phyloP scores from a whole-genome alignment of 2,888 invertebrate species.

The Drosophila multiciliata region DNA sequence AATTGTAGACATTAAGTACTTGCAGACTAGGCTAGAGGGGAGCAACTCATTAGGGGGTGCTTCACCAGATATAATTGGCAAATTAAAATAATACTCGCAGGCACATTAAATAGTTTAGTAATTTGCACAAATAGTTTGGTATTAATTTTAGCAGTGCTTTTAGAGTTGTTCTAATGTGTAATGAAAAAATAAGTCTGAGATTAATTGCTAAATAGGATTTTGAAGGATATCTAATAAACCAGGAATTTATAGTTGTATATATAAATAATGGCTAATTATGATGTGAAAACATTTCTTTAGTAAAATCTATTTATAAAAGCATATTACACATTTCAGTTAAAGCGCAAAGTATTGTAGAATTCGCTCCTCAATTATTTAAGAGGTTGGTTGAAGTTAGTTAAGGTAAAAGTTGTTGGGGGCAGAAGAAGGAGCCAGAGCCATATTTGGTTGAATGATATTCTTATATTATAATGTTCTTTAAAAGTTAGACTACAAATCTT shows the following conservation, averaged over 20 bases:
- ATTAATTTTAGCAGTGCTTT: background rate
- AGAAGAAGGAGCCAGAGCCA: no score
- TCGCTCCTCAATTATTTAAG: no score
- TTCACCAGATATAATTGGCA: slow-evolving; percentile 36
- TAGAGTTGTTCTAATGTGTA: background rate
- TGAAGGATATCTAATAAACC: background rate
- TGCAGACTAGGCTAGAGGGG: background rate
- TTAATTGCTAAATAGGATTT: background rate
- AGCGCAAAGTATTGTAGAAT: background rate
- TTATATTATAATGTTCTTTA: no score
- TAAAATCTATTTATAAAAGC: background rate
- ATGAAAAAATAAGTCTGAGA: no score
- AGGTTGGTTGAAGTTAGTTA: no score
- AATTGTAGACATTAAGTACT: slow-evolving; percentile 18
- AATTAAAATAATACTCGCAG: slow-evolving; percentile 17
- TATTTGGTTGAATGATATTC: no score
- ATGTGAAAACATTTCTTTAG: background rate
- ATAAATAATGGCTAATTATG: background rate
- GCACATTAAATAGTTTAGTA: slow-evolving; percentile 17
- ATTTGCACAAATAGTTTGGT: background rate
- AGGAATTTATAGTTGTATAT: background rate
- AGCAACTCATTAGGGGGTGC: slow-evolving; percentile 6
- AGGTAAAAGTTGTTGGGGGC: no score
- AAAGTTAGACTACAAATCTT: background rate
- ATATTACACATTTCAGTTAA: background rate